Evolutionary conservation across 2,888 invertebrate genomes (phyloP), one percentile per base, ranked within the genome.

Genomic region (Elysia crispata): DNA sequence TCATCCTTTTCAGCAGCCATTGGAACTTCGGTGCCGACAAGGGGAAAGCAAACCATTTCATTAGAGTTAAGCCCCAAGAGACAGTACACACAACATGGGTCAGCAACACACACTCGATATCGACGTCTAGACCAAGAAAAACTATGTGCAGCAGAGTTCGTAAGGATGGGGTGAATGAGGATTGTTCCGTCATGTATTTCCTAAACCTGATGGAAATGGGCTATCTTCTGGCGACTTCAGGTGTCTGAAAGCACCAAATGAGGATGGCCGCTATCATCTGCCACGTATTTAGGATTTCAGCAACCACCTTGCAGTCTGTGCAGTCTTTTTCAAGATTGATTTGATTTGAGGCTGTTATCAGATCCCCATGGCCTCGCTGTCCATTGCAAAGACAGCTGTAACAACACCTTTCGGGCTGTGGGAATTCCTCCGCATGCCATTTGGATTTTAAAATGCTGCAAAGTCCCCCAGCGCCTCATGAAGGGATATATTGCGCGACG

Each of bases 281-380:
- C 82, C 82, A 30, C 77, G 77, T 49, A 81, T 82, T 15, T 81
- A 82, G 31, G 81, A 82, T 76, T 82, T 82, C 76, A 60, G 78
- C 31, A 66, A 23, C 25, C 49, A 28, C 33, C 78, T 82, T 20
- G 18, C 70, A 33, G 82, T 77, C 23, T 87, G 76, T 60, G 69
- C 33, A 6, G 57, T 83, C 30, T 77, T 83, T 83, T 82, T 78
- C 60, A 82, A 82, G 72, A 69, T 76, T 62, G 82, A 82, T 50
- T 67, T 82, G 76, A 77, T 82, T 57, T 25, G 73, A 11, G 73
- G 73, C 50, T 73, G 57, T 30, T 28, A 73, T 73, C 73, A 73
- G 57, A 73, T 73, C n/a, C 73, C 73, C 5, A 57, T 73, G 54
- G 73, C 73, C 20, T 57, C 73, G 50, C 50, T 57, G 0, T 73